phyloP scores from a whole-genome alignment of 2,113 vertebrate genomes.

The Rhynchomys soricoides region DNA sequence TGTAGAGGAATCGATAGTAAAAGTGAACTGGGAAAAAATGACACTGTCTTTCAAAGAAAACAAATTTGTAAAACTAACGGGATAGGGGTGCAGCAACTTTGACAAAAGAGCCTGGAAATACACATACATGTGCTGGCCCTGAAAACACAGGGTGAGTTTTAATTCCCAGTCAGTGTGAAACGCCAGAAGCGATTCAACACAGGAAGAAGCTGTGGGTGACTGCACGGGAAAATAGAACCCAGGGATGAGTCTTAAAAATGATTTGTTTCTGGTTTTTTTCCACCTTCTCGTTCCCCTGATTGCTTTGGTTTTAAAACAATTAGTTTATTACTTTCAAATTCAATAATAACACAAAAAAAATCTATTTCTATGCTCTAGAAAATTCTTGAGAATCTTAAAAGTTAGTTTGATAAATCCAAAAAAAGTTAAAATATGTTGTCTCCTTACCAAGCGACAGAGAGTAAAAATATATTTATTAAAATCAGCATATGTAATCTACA shows the following conservation, averaged over 20 bases:
- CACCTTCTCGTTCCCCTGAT: background rate
- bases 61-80: background rate
- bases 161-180: slow-evolving; percentile 23
- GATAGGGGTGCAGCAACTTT: background rate
- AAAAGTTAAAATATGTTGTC: background rate
- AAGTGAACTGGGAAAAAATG: background rate
- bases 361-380: background rate
- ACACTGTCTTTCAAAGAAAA: background rate
- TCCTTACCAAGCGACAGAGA: background rate
- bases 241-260: background rate
- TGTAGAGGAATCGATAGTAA: background rate
- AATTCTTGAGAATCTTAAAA: background rate
- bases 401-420: background rate
- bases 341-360: background rate
- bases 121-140: background rate
- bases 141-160: background rate
- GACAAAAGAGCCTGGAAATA: slow-evolving; percentile 5
- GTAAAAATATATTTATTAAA: slow-evolving; percentile 32
- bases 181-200: background rate
- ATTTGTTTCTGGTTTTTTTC: background rate
- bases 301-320: slow-evolving; percentile 11
- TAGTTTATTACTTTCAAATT: slow-evolving; percentile 41
- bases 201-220: background rate
- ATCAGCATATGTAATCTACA: background rate
- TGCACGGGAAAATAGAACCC: background rate